Evolutionary conservation across 2,888 invertebrate genomes (phyloP).

Genomic region (Diloba caeruleocephala): DNA sequence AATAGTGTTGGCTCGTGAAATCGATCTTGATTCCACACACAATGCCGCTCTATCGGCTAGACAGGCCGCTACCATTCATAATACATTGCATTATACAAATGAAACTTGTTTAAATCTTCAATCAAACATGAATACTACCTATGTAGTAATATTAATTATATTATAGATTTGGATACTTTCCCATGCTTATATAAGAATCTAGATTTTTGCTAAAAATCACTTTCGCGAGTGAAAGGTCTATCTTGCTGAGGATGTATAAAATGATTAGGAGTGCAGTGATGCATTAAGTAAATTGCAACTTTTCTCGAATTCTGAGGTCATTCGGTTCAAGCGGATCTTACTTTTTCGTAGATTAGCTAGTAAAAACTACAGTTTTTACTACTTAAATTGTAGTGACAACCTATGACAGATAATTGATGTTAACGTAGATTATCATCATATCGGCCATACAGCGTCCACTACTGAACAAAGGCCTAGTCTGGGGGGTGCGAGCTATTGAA

Average conservation of each 20-base stretch:
- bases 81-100: constrained; percentile 11
- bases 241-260: constrained; percentile 17
- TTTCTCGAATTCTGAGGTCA: constrained; percentile 20
- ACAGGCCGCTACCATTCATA: constrained; percentile 14
- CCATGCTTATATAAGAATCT: constrained; percentile 16
- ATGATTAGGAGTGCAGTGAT: constrained; percentile 25
- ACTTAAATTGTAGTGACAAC: too few relatives aligned
- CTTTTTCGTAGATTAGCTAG: constrained; percentile 32
- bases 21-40: constrained; percentile 42
- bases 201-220: constrained; percentile 22
- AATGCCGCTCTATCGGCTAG: constrained; percentile 25
- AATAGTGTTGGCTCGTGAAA: constrained; percentile 48
- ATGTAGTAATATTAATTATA: background rate
- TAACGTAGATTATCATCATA: too few relatives aligned
- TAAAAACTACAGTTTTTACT: constrained; percentile 16
- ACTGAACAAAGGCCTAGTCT: too few relatives aligned
- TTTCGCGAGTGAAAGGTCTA: constrained; percentile 41
- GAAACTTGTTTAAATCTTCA: constrained; percentile 18
- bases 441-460: too few relatives aligned
- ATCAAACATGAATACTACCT: constrained; percentile 13
- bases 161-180: background rate
- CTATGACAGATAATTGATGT: too few relatives aligned
- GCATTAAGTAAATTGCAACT: constrained; percentile 21
- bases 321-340: constrained; percentile 25
- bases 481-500: too few relatives aligned